Evolutionary conservation across 2,113 vertebrate species (phyloP).

Genomic region (Hypomesus transpacificus): DNA sequence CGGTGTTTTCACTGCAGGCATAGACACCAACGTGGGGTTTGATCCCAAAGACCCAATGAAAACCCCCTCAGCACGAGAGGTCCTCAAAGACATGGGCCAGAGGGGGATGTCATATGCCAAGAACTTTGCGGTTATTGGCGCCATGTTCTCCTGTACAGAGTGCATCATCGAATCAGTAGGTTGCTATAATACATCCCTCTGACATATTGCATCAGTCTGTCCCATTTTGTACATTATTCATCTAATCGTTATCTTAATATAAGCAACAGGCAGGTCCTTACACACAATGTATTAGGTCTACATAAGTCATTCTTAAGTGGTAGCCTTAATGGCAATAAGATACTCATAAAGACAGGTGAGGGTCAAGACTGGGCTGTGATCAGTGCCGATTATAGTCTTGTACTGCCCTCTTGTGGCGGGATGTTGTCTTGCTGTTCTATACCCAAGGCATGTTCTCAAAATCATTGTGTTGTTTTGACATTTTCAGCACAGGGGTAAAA

Average conservation of each 20-base stretch:
- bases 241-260: no score
- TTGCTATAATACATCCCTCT: constrained; percentile 5
- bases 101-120: constrained; percentile 96
- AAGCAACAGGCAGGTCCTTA: no score
- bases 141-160: constrained; percentile 98
- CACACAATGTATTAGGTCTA: no score
- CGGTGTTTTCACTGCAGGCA: constrained; percentile 94
- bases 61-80: constrained; percentile 88
- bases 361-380: background rate
- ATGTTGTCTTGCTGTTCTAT: no score
- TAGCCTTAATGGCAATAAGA: no score
- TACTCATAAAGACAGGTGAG: no score
- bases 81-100: constrained; percentile 98
- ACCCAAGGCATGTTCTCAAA: no score
- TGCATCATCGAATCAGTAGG: constrained; percentile 96
- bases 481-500: constrained; percentile 86
- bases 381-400: background rate
- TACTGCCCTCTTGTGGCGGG: constrained; percentile 37
- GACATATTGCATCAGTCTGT: background rate
- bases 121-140: constrained; percentile 95
- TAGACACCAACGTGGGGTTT: constrained; percentile 93
- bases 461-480: background rate
- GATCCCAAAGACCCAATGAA: constrained; percentile 94
- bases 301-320: no score
- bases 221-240: background rate